Base-by-base conservation (phyloP, 30 jellyfish, hydroid and myxozoan genomes). In the Hydra vulgaris region DNA sequence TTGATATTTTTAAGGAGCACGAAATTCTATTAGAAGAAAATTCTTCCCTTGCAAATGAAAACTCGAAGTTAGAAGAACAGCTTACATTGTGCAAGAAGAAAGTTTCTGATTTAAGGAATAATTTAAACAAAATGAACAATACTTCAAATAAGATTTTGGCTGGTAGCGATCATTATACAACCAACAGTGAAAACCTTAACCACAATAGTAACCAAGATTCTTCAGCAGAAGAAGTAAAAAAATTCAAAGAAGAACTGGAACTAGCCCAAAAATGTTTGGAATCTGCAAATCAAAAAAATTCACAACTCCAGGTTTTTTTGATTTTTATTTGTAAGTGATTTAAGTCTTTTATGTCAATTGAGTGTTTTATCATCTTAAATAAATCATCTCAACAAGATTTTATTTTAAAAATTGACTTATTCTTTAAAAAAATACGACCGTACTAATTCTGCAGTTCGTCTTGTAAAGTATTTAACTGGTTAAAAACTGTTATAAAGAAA, bases 201-300 rank as follows among this genome's bases (percentile, higher is more conserved):
- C 72, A 23, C 74, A 25, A 53, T 23, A 54, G 88, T 19, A 18
- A 69, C 61, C 61, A 40, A 40, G 61, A 40, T 40, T 40, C 61
- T 40, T 40, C 12, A 40, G 12, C 12, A 12, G 61, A 73, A 76
- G 96, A 89, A 61, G 17, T 84, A 0, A 95, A 90, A 40, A 72
- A 86, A 52, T 54, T 78, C 0, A 83, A 83, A 27, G 81, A 74
- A 26, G 97, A 90, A 26, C 18, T 90, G 88, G 66, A 68, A 25
- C 83, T 79, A 82, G 81, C 88, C 0, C 97, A 90, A 74, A 95
- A 90, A 15, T 73, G 81, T 83, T 78, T 90, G n/a, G 77, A 95
- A 67, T 77, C 85, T 18, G 95, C 97, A 7, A 86, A 95, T 23
- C 90, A 85, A 27, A 86, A 88, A 23, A 85, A 86, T 78, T 53